Base-by-base conservation (phyloP, 2,797 vertebrate genomes). In the Cryptoprocta ferox region DNA sequence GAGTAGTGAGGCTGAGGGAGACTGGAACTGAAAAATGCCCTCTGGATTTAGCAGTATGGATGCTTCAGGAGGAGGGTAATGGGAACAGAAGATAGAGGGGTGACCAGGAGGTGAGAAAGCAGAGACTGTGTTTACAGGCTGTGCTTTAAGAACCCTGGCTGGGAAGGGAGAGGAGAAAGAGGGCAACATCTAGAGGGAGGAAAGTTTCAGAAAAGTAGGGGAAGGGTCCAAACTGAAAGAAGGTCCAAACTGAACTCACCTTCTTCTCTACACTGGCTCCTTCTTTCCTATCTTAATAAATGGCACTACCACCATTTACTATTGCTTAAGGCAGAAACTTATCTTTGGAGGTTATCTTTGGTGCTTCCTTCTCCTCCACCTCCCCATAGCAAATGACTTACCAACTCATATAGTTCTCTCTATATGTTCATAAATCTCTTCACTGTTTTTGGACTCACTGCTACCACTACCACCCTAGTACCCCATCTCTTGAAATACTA, bases 261-360 rank as follows among this genome's bases (percentile, higher is more conserved):
- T 61, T 66, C 56, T 21, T 59, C 56, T 84, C 28, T 7, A 85
- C 9, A 82, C 61, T 53, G 39, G 56, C 1, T 73, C 59, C 32
- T 94, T 84, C 16, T 76, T 50, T 16, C 75, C 53, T 48, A 71
- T n/a, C 71, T 92, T 59, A 81, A 61, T 75, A 90, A 86, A 90
- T 93, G 59, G 35, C 12, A 56, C 12, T 19, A 85, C 21, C 12
- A 89, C 30, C 56, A 75, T 50, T 59, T 83, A 61, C 6, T 73
- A 42, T 61, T 94, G 82, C 37, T 89, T 16, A 48, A 63, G 65
- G 66, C 32, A 92, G 61, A 86, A 73, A 66, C 35, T 84, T 48
- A 45, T 32, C 8, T 73, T 73, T 70, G 42, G 28, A 53, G 12
- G 19, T 61, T 75, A 83, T 82, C 37, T 30, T 75, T 94, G 50